Evolutionary conservation across 2,888 invertebrate genomes (phyloP), one percentile per base, ranked within the genome.

Genomic region (Chalcis sispes): DNA sequence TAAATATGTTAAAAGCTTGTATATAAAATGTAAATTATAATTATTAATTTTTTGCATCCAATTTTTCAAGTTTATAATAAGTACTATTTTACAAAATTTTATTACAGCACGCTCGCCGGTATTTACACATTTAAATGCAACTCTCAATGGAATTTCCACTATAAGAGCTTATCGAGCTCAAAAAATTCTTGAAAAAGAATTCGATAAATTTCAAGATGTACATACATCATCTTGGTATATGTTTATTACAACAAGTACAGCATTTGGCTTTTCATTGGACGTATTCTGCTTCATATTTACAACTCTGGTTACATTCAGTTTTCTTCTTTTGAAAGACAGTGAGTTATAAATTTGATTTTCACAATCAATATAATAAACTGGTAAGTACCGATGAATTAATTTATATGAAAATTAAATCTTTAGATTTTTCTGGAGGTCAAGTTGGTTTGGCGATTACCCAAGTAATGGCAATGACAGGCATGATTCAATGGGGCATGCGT

Each of bases 401-500:
- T 36, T 36, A 36, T 36, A 7, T 36, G 36, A 36, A 36, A 36
- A 36, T 36, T 36, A 36, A 36, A 36, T 36, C 36, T 4, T 36
- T 58, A 79, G 79, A 15, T 40, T 79, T 77, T 20, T 59, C 74
- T 1, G 72, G 79, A 10, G 89, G 89, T 10, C 82, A 89, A 61
- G 90, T 90, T 0, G 90, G 90, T 50, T 82, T 90, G 32, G 90
- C 90, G 0, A 90, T 90, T 52, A 89, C 90, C 0, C 90, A 90
- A 75, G 85, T 89, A 1, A 89, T 90, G 85, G 86, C 88, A 0
- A 83, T 90, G 80, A 89, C 89, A 0, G 89, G 89, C 25, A 90
- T 93, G 89, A 89, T 92, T 2, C 92, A 92, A 83, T 96, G 95
- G 93, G 95, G 95, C 0, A 94, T 96, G 85, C 90, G 96, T 40